These are phyloP conservation scores for Xenopus laevis DNA, from an alignment of 2,113 vertebrate genomes.

Conservation along the genomic window DNA sequence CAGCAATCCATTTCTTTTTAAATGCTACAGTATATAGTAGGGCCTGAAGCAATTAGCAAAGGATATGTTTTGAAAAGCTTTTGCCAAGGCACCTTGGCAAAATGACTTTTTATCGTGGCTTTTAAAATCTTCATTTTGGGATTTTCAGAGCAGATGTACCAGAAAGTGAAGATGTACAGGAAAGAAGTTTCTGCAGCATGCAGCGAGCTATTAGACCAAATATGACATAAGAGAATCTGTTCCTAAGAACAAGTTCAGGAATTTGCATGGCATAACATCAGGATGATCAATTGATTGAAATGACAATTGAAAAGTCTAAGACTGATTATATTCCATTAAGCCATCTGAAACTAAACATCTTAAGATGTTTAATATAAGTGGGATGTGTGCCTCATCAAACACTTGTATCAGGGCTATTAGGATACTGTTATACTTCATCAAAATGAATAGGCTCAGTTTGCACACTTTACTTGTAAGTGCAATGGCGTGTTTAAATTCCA, in stretches of 20 bases:
- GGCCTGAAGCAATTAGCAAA: too few species aligned
- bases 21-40: too few species aligned
- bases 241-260: not conserved
- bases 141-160: too few species aligned
- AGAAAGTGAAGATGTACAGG: too few species aligned
- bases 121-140: too few species aligned
- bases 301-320: conserved; percentile 21
- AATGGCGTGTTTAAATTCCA: conserved; percentile 38
- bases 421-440: not conserved
- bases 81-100: too few species aligned
- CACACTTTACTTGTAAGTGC: conserved; percentile 29
- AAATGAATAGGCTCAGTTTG: conserved; percentile 21
- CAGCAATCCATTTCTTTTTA: too few species aligned
- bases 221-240: not conserved
- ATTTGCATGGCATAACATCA: conserved; percentile 4
- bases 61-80: too few species aligned
- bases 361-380: conserved; percentile 12
- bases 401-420: conserved; percentile 24
- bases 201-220: too few species aligned
- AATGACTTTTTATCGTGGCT: too few species aligned
- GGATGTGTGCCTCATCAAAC: conserved; percentile 4
- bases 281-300: conserved; percentile 23
- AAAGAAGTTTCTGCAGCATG: too few species aligned
- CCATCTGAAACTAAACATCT: conserved; percentile 19
- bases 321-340: conserved; percentile 30